Conservation (phyloP, 2,888 invertebrate species). For the Argyra leucocephala region DNA sequence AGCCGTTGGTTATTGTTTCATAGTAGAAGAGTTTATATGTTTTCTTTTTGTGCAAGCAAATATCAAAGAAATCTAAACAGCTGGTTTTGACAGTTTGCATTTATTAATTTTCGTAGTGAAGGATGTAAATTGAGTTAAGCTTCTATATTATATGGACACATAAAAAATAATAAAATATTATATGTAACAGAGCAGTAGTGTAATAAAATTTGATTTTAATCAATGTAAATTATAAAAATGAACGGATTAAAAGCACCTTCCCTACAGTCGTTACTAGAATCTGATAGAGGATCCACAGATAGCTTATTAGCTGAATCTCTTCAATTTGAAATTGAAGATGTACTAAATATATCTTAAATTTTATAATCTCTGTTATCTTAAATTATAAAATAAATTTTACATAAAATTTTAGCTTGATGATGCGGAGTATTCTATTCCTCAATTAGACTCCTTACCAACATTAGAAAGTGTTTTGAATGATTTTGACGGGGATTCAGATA, state of each 20-base stretch:
- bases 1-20: no score
- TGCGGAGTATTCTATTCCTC: constrained; percentile 69
- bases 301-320: constrained; percentile 50
- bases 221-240: constrained; percentile 28
- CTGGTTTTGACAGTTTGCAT: neutral
- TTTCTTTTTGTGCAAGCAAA: no score
- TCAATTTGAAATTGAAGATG: constrained; percentile 62
- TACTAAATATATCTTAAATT: constrained; percentile 28
- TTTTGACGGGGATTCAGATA: constrained; percentile 56
- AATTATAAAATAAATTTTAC: constrained; percentile 5
- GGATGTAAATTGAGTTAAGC: neutral
- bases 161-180: no score
- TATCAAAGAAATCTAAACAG: no score
- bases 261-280: constrained; percentile 49
- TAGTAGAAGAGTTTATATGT: no score
- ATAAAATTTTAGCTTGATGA: constrained; percentile 59
- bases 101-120: neutral
- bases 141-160: no score
- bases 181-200: neutral
- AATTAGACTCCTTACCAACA: constrained; percentile 64
- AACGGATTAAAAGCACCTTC: constrained; percentile 41
- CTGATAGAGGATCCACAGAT: constrained; percentile 58
- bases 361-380: no score
- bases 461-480: constrained; percentile 75
- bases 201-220: neutral